Evolutionary conservation across 64 coral and sea anemone genomes (phyloP), one percentile per base, ranked within the genome.

Genomic region (Cladopsammia gracilis): DNA sequence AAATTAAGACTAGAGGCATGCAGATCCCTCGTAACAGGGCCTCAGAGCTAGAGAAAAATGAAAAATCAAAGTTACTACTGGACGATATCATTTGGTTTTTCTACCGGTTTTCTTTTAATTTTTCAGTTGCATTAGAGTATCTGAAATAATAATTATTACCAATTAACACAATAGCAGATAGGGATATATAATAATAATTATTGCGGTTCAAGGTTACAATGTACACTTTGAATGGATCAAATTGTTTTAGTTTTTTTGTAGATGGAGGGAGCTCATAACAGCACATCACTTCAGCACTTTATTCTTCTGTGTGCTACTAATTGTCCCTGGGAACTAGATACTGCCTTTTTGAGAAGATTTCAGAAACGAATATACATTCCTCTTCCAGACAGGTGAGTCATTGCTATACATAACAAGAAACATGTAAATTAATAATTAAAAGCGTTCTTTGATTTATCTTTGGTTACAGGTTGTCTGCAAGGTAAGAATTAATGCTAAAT

Each of bases 321-420:
- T 52, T 99, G 98, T 34, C 98, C 98, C 15, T 99, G 98, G 98
- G 98, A 99, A 87, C 56, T 99, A 49, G 98, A 99, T 82, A 79
- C 88, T 64, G 98, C 98, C 25, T 99, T 99, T 83, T 64, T 99
- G n/a, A 83, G 98, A 78, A 69, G 98, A 62, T 99, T 99, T 56
- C 98, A 99, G 48, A 99, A 96, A 86, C 86, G 98, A 58, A 93
- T 99, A 44, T 99, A 99, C 57, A 96, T 99, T 71, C 94, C 98
- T 64, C 56, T 99, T 48, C 98, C 98, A 62, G 98, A 99, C 24
- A 93, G 71, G 98, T 99, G 76, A 76, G 87, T 66, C 10, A 9
- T 70, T 15, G 34, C 51, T 8, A 22, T 52, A 23, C 14, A 48
- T n/a, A 25, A 5, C 22, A 58, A 25, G 23, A 18, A 61, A 22